Evolutionary conservation across 2,113 vertebrate species (phyloP).

Genomic region (Mugil cephalus): DNA sequence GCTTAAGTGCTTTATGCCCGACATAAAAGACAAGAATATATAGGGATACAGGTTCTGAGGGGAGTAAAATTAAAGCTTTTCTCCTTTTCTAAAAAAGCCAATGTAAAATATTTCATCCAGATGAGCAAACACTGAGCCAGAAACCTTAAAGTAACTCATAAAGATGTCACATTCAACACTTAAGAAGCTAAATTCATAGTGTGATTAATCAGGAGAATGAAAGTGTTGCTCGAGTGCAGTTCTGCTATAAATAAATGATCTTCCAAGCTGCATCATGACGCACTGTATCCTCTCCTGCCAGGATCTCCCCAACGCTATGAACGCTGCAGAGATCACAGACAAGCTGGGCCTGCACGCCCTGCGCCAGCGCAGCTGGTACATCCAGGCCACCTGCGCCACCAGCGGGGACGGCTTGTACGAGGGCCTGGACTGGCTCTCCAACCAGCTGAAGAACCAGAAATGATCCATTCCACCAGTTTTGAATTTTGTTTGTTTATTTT

Average conservation of each 20-base stretch:
- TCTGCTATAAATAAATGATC: too few relatives aligned
- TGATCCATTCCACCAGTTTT: conserved; percentile 85
- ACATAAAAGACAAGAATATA: background rate
- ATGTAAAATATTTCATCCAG: too few relatives aligned
- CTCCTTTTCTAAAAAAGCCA: too few relatives aligned
- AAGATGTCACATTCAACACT: too few relatives aligned
- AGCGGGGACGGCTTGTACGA: conserved; percentile 89
- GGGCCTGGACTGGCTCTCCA: conserved; percentile 90
- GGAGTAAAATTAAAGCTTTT: background rate
- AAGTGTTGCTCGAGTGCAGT: too few relatives aligned
- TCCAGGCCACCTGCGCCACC: conserved; percentile 90
- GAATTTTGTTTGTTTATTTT: conserved; percentile 69
- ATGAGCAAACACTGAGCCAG: too few relatives aligned
- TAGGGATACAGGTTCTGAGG: background rate
- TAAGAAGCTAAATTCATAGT: too few relatives aligned
- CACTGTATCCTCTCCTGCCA: conserved; percentile 25
- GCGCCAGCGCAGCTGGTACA: conserved; percentile 88
- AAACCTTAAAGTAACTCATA: too few relatives aligned
- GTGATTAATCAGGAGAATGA: background rate
- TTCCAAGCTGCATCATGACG: background rate
- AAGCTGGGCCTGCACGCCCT: conserved; percentile 88
- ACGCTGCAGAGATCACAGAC: conserved; percentile 90
- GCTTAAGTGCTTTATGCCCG: too few relatives aligned
- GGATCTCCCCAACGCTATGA: conserved; percentile 92
- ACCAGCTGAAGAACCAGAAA: conserved; percentile 89